Conservation (phyloP, 2,888 invertebrate genomes). For the Polia nebulosa region DNA sequence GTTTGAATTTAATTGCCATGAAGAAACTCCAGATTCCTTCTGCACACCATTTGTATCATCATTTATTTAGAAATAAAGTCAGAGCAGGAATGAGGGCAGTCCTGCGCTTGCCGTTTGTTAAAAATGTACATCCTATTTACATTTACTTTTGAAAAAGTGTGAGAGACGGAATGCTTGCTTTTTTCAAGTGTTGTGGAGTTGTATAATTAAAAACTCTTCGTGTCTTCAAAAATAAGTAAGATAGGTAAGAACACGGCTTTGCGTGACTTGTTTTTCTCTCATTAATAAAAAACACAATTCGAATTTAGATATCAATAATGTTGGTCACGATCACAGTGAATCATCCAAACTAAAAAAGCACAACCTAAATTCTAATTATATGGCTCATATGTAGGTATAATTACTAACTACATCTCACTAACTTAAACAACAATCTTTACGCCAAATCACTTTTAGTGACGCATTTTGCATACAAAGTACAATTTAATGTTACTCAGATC, state of each 20-base stretch:
- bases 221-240: background rate
- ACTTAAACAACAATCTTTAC: conserved; percentile 19
- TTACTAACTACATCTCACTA: background rate
- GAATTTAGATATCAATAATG: background rate
- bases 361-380: too few relatives aligned
- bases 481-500: conserved; percentile 31
- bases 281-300: too few relatives aligned
- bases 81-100: background rate
- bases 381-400: background rate
- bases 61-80: conserved; percentile 16
- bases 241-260: background rate
- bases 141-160: conserved; percentile 11
- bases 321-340: background rate
- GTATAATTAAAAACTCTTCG: background rate
- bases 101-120: conserved; percentile 24
- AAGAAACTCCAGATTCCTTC: background rate
- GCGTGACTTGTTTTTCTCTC: background rate
- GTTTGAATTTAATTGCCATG: conserved; percentile 25
- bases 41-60: background rate
- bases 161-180: background rate
- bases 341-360: background rate
- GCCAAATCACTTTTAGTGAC: conserved; percentile 18
- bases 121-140: conserved; percentile 34
- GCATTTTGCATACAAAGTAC: conserved; percentile 26
- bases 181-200: background rate